Evolutionary conservation across 2,113 vertebrate genomes (phyloP).

Genomic region (Lamprologus sp.): DNA sequence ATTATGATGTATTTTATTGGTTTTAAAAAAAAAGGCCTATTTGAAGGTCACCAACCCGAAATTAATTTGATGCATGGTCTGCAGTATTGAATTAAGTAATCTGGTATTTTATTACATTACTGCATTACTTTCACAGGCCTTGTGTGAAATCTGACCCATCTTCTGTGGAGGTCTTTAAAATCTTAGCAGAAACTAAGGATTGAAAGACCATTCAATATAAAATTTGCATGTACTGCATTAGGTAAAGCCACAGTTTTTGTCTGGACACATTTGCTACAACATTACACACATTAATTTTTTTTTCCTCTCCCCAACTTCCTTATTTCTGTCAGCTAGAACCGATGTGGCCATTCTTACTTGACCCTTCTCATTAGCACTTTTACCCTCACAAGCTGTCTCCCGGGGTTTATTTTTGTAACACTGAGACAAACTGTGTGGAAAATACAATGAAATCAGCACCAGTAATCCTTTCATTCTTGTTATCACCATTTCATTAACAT

Average conservation of each 20-base stretch:
- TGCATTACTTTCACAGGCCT: neutral
- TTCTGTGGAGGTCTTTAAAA: neutral
- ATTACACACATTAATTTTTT: neutral
- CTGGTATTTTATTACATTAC: neutral
- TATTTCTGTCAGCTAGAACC: neutral
- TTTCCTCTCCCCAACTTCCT: neutral
- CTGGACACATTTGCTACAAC: neutral
- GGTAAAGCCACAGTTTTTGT: neutral
- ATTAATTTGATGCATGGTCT: neutral
- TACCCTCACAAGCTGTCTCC: neutral
- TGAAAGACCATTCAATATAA: neutral
- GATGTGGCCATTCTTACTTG: neutral
- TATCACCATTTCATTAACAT: neutral
- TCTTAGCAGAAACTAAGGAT: neutral
- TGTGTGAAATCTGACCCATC: neutral
- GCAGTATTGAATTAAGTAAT: neutral
- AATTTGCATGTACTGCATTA: neutral
- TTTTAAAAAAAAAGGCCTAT: neutral
- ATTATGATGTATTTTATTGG: neutral
- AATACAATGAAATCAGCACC: neutral
- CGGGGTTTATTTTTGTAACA: neutral
- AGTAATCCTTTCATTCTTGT: neutral
- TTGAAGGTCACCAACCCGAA: neutral
- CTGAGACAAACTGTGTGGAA: neutral
- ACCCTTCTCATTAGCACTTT: neutral